Evolutionary conservation across 2,113 vertebrate genomes (phyloP), one percentile per base, ranked within the genome.

Genomic region (Salminus brasiliensis): DNA sequence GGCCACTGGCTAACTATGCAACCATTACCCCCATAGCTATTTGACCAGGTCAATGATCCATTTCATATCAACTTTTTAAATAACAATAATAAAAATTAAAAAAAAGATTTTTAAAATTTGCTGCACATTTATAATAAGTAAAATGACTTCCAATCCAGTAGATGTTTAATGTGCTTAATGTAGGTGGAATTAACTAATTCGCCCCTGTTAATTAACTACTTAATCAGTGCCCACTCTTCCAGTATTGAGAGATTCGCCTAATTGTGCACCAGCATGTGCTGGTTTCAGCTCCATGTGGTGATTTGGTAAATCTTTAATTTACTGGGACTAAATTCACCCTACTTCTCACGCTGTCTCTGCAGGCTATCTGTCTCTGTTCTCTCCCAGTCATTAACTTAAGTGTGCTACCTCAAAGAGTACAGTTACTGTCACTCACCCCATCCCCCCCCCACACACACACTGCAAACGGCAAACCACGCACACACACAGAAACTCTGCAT

Each of bases 321-420:
- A 36, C 15, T 16, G 34, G 39, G 80, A 59, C 68, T 39, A 41
- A 73, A 68, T 67, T 82, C 55, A 82, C 62, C 59, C 68, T 43
- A 81, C 55, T 81, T 82, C 74, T 81, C 80, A 77, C 68, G 45
- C 79, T 55, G 79, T 81, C 74, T 60, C 25, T 69, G 47, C 36
- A 76, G 65, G 55, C 30, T 72, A 70, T 55, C 52, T 55, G 52
- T 81, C 66, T 76, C 55, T 53, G 47, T 47, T n/a, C 45, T 65
- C 39, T 66, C 55, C 43, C 8, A 32, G 69, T 82, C 74, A 82
- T 82, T 82, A 82, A 59, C 80, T 82, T 82, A 45, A 82, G 74
- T 82, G 80, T 82, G 69, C 63, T 18, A 47, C 25, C 59, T 16
- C 59, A 66, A 59, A 82, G 80, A 73, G 80, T 82, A 72, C 69